phyloP scores from a whole-genome alignment of 2,888 invertebrate genomes.

The Pandemis heparana region DNA sequence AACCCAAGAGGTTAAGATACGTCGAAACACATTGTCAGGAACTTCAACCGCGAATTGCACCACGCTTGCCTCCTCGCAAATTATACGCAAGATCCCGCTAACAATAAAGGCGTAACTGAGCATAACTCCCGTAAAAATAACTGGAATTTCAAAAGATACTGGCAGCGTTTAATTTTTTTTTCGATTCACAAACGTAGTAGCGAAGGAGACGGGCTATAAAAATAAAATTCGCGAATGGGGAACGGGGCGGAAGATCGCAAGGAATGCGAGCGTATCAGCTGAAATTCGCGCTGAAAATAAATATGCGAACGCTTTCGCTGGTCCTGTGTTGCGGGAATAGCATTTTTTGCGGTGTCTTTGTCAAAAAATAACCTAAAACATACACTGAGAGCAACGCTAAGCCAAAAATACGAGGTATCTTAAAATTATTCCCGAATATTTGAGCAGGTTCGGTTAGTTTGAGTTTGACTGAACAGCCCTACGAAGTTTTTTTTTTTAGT shows the following conservation, averaged over 20 bases:
- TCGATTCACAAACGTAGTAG: constrained; percentile 62
- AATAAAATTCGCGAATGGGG: constrained; percentile 69
- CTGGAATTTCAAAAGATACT: constrained; percentile 25
- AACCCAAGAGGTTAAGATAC: too few species aligned
- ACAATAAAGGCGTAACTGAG: constrained; percentile 11
- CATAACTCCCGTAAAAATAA: constrained; percentile 27
- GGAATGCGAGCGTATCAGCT: constrained; percentile 61
- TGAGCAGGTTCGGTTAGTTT: too few species aligned
- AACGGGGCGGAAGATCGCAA: constrained; percentile 65
- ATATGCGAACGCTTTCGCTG: background rate
- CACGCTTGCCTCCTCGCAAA: constrained; percentile 17
- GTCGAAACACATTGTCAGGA: background rate
- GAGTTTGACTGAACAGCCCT: too few species aligned
- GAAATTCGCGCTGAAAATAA: constrained; percentile 19
- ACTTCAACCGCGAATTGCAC: background rate
- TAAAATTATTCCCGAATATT: too few species aligned
- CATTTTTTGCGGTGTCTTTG: too few species aligned
- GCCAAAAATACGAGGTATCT: too few species aligned
- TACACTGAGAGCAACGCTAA: too few species aligned
- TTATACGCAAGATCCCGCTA: constrained; percentile 15
- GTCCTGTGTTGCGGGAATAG: background rate
- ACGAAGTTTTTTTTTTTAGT: too few species aligned
- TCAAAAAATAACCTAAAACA: too few species aligned
- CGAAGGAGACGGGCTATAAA: constrained; percentile 71
- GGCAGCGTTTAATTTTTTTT: constrained; percentile 52